Evolutionary conservation across 2,888 invertebrate species (phyloP).

Genomic region (Tinea pellionella): DNA sequence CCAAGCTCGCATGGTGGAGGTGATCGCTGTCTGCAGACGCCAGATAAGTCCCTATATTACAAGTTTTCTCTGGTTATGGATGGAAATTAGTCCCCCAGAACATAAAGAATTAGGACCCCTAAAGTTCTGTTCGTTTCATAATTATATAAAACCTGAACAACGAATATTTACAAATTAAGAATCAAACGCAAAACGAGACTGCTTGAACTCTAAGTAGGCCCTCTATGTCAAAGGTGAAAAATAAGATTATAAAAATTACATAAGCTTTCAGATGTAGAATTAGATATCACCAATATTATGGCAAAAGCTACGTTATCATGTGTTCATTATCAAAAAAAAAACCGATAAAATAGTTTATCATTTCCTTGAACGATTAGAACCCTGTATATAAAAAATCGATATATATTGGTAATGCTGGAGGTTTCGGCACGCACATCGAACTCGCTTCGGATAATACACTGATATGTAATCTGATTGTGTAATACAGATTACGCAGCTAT

Average conservation of each 20-base stretch:
- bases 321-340: not conserved
- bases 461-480: slow-evolving; percentile 8
- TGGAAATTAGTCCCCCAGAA: no score
- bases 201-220: no score
- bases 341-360: slow-evolving; percentile 3
- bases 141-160: no score
- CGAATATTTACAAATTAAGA: no score
- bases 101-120: no score
- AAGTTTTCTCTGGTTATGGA: no score
- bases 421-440: slow-evolving; percentile 4
- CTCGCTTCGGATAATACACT: not conserved
- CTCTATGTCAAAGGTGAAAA: no score
- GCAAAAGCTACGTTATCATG: slow-evolving; percentile 3
- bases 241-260: not conserved
- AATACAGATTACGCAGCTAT: not conserved
- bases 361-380: slow-evolving; percentile 8
- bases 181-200: no score
- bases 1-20: no score
- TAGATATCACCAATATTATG: not conserved
- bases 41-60: no score
- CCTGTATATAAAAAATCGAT: not conserved
- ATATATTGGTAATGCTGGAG: not conserved
- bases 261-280: not conserved
- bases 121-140: no score
- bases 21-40: no score